Percentiles rank a stretch among this genome's conserved stretches.
Evolutionary conservation across 2,888 invertebrate species (phyloP).

Genomic region (Leptinotarsa tumamoca): DNA sequence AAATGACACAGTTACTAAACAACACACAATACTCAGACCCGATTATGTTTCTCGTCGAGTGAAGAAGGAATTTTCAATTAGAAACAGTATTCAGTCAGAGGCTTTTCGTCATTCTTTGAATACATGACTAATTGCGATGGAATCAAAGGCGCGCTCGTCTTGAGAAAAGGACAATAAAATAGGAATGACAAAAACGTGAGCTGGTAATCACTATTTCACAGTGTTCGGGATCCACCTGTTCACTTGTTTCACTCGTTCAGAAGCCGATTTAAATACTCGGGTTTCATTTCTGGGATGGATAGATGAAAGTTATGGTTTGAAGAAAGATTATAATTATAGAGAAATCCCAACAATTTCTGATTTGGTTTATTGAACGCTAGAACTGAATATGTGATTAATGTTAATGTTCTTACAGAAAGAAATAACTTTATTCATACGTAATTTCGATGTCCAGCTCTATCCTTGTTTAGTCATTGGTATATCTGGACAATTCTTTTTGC

Average conservation of each 20-base stretch:
- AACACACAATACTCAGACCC: background rate
- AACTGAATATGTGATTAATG: too few species aligned
- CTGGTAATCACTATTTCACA: conserved; percentile 61
- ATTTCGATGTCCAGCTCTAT: too few species aligned
- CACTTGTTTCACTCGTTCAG: background rate
- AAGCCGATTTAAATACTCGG: background rate
- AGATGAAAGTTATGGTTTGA: too few species aligned
- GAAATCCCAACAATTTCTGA: too few species aligned
- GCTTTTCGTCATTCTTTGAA: conserved; percentile 39
- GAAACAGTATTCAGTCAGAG: conserved; percentile 27
- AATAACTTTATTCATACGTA: too few species aligned
- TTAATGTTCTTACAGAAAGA: too few species aligned
- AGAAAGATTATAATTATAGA: too few species aligned
- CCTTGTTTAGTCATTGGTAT: too few species aligned
- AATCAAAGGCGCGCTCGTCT: conserved; percentile 48
- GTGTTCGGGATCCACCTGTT: conserved; percentile 38
- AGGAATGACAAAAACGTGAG: conserved; percentile 64
- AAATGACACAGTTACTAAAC: background rate
- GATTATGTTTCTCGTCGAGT: conserved; percentile 6
- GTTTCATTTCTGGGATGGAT: background rate
- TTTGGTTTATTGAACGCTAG: too few species aligned
- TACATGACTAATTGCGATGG: conserved; percentile 45
- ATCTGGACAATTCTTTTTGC: too few species aligned
- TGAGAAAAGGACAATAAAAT: conserved; percentile 60
- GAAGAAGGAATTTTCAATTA: conserved; percentile 36